These are phyloP conservation scores for Stramonita haemastoma DNA, from an alignment of 2,888 invertebrate species.

Conservation along the genomic window DNA sequence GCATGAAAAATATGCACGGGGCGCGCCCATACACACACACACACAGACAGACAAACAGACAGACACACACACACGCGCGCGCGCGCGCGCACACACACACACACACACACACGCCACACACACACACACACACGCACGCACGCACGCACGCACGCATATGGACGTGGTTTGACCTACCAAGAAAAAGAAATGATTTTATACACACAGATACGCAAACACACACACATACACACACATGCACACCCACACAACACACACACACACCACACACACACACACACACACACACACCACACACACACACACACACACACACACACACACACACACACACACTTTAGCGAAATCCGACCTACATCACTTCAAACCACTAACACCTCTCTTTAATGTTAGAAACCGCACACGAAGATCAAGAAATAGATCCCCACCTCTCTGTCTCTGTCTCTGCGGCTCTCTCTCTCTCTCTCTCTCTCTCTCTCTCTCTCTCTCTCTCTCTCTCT, in stretches of 20 bases:
- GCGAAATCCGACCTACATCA: background rate
- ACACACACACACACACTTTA: background rate
- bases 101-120: background rate
- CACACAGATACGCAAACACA: constrained; percentile 5
- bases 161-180: background rate
- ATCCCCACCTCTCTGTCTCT: background rate
- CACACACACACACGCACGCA: background rate
- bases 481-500: too few relatives aligned
- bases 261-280: too few relatives aligned
- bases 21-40: too few relatives aligned
- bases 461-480: too few relatives aligned
- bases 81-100: background rate
- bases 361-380: background rate
- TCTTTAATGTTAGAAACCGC: background rate
- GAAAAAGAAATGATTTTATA: background rate
- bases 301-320: background rate
- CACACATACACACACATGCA: background rate
- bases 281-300: background rate
- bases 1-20: too few relatives aligned
- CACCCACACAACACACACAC: background rate
- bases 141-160: background rate
- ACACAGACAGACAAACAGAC: background rate
- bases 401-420: background rate
- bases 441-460: too few relatives aligned
- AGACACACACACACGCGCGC: background rate